Base-by-base conservation (phyloP, 2,797 vertebrate genomes). In the Brotula barbata region DNA sequence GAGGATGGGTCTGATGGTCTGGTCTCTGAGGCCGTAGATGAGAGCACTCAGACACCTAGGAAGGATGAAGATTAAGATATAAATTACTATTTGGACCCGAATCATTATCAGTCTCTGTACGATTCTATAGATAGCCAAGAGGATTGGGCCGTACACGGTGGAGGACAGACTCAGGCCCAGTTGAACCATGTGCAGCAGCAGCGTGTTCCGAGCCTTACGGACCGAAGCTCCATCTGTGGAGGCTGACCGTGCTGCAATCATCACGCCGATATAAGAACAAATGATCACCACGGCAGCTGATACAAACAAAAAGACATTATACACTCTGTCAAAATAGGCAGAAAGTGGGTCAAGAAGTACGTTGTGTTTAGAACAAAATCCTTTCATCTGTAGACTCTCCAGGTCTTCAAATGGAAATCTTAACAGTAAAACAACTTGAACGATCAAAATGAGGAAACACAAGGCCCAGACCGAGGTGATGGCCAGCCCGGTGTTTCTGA, bases 1-100 rank as follows among this genome's bases (percentile, higher is more conserved):
- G 10, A 87, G 64, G 19, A 58, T 0, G 0, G 72, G 53, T 37
- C 77, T 71, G 51, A 87, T 78, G n/a, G 28, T 65, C 12, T 71
- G 50, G 37, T 85, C 83, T 68, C 77, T 78, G n/a, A 85, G 51
- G 1, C 76, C 85, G 28, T 87, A 85, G 31, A 86, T 77, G 0
- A 86, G 64, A 19, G 67, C 41, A 13, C 68, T 80, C 13, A 86
- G 57, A 60, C 83, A 83, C 28, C 70, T 74, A 10, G 84, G 82
- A 0, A 82, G 2, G 7, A 84, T 16, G 10, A 54, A 5, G 7
- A 73, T 5, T 3, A 9, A 46, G 1, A 84, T 28, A 22, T 81
- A 81, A 0, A 79, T 1, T 12, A 76, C n/a, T n/a, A n/a, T n/a
- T n/a, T n/a, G n/a, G n/a, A n/a, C n/a, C n/a, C 7, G 21, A 6